phyloP scores from a whole-genome alignment of 2,797 vertebrate species.

The Ptychobarbus kaznakovi region DNA sequence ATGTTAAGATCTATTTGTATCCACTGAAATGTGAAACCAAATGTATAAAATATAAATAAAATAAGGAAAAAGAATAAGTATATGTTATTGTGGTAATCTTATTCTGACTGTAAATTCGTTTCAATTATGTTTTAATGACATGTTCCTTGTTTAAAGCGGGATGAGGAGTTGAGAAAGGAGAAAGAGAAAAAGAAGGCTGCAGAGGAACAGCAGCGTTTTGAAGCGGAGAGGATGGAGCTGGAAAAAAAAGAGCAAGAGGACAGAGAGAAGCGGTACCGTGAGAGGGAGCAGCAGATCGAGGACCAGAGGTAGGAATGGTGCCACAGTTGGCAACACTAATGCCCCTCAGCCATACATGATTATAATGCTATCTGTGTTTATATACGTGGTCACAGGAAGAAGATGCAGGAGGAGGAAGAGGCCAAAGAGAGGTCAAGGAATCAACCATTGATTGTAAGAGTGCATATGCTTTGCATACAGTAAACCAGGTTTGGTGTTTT shows the following conservation, averaged over 20 bases:
- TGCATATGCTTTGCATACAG: conserved; percentile 36
- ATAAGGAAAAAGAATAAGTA: neutral
- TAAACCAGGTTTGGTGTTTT: conserved; percentile 28
- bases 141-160: conserved; percentile 78
- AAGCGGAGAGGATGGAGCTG: conserved; percentile 95
- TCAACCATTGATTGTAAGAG: conserved; percentile 86
- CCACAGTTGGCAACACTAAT: neutral
- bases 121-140: neutral
- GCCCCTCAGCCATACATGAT: neutral
- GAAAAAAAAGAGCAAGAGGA: conserved; percentile 90
- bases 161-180: conserved; percentile 95
- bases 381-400: conserved; percentile 80
- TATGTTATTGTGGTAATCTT: neutral
- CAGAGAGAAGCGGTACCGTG: conserved; percentile 83
- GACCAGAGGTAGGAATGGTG: conserved; percentile 86
- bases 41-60: neutral
- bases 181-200: conserved; percentile 89
- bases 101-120: neutral
- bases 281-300: conserved; percentile 87
- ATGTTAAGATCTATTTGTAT: neutral
- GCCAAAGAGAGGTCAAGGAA: conserved; percentile 83
- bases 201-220: conserved; percentile 89
- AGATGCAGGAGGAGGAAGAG: conserved; percentile 92
- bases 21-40: neutral
- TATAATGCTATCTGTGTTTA: conserved; percentile 9